phyloP scores from a whole-genome alignment of 2,888 invertebrate genomes.

The Ganaspis brasiliensis region DNA sequence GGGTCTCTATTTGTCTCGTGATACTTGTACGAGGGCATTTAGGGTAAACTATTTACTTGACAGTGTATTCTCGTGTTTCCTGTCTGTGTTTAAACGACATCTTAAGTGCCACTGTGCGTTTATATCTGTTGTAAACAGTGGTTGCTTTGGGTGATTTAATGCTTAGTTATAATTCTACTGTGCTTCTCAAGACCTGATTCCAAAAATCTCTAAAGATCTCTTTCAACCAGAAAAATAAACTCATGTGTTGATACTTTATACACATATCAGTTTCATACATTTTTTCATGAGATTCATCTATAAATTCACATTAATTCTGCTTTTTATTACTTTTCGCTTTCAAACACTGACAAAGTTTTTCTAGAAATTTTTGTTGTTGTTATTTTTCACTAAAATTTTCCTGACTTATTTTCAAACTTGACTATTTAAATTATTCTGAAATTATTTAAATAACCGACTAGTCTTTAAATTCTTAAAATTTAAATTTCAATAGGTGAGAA shows the following conservation, averaged over 20 bases:
- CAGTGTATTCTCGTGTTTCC: slow-evolving; percentile 79
- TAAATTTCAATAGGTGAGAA: no score
- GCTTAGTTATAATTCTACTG: slow-evolving; percentile 59
- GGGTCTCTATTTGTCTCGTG: slow-evolving; percentile 67
- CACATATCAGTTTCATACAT: slow-evolving; percentile 21
- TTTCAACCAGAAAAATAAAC: slow-evolving; percentile 32
- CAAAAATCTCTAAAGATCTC: slow-evolving; percentile 42
- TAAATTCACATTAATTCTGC: background rate
- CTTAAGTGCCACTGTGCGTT: slow-evolving; percentile 77
- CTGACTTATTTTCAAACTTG: background rate
- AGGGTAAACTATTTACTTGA: slow-evolving; percentile 78
- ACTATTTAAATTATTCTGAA: no score
- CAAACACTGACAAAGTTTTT: background rate
- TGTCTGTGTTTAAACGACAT: slow-evolving; percentile 79
- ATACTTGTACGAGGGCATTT: slow-evolving; percentile 69
- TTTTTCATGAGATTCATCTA: slow-evolving; percentile 21
- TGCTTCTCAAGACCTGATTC: slow-evolving; percentile 53
- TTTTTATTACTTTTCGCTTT: slow-evolving; percentile 14
- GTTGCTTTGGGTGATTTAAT: slow-evolving; percentile 63
- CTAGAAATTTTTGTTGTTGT: slow-evolving; percentile 5
- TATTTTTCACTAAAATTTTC: slow-evolving; percentile 13
- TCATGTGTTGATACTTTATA: slow-evolving; percentile 32
- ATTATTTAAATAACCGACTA: no score
- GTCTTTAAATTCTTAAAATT: no score
- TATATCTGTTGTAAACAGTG: slow-evolving; percentile 74